Evolutionary conservation across 2,797 vertebrate genomes (phyloP).

Genomic region (Acanthis flammea): DNA sequence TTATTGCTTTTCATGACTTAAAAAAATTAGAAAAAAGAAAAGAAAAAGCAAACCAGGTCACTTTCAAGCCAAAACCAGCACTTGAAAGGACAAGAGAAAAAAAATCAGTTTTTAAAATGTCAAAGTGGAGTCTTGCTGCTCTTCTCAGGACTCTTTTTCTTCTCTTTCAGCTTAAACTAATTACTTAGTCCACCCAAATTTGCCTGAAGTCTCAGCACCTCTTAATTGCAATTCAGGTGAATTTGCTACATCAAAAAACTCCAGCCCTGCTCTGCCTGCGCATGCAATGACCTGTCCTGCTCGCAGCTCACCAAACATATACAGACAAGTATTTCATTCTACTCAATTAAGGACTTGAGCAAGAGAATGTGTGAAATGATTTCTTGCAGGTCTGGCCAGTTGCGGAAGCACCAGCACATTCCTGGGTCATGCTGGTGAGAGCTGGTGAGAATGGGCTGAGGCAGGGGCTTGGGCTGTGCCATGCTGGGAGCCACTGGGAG

Average conservation of each 20-base stretch:
- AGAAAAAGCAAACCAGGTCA: conserved; percentile 1
- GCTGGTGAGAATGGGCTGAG: background rate
- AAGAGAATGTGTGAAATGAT: background rate
- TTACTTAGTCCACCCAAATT: background rate
- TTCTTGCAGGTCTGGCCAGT: background rate
- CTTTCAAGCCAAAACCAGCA: background rate
- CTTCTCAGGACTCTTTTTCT: background rate
- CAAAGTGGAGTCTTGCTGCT: background rate
- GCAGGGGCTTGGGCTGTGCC: background rate
- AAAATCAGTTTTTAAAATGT: background rate
- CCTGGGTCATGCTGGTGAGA: background rate
- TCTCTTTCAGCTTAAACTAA: background rate
- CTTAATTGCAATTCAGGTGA: background rate
- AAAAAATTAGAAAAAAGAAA: background rate
- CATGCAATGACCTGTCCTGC: background rate
- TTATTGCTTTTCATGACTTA: conserved; percentile 8
- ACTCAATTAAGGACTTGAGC: background rate
- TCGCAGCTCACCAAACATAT: background rate
- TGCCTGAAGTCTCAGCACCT: background rate
- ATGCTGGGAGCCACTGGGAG: background rate
- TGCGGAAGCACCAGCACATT: background rate
- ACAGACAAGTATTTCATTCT: background rate
- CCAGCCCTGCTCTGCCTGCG: background rate
- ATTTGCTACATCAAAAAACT: background rate
- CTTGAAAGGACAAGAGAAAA: background rate